Conservation (phyloP, 2,797 vertebrate species). For the Emydoidea blandingii region DNA sequence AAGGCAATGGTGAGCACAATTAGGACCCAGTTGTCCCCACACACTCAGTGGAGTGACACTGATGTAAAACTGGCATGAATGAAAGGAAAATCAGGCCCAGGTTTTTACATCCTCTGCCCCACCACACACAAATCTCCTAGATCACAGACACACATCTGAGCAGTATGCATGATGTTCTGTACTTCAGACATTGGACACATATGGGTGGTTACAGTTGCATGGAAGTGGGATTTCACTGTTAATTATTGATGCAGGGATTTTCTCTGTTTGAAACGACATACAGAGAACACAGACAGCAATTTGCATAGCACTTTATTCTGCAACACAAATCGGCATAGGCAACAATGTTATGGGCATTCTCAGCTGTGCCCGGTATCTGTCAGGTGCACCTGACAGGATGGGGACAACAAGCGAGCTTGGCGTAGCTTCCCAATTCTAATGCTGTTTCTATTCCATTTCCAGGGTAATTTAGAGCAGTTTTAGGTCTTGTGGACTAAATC, state of each 20-base stretch:
- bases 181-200: neutral
- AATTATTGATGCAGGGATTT: neutral
- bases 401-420: neutral
- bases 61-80: neutral
- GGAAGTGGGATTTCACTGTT: neutral
- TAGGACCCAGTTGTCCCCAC: neutral
- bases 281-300: neutral
- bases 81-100: neutral
- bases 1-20: neutral
- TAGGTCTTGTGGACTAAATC: neutral
- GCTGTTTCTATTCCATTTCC: conserved; percentile 21
- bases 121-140: neutral
- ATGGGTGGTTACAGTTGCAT: neutral
- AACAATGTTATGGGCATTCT: neutral
- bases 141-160: neutral
- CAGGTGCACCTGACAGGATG: conserved; percentile 1
- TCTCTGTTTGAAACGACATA: neutral
- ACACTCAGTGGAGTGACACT: neutral
- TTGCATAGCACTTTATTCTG: rapidly evolving
- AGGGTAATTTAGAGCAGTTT: neutral
- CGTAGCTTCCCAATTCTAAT: conserved; percentile 15
- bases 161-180: neutral
- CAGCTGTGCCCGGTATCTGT: neutral
- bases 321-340: neutral
- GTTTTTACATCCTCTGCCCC: neutral